These are phyloP conservation scores for Tragelaphus imberbis DNA, from an alignment of 2,113 vertebrate species.

Conservation along the genomic window DNA sequence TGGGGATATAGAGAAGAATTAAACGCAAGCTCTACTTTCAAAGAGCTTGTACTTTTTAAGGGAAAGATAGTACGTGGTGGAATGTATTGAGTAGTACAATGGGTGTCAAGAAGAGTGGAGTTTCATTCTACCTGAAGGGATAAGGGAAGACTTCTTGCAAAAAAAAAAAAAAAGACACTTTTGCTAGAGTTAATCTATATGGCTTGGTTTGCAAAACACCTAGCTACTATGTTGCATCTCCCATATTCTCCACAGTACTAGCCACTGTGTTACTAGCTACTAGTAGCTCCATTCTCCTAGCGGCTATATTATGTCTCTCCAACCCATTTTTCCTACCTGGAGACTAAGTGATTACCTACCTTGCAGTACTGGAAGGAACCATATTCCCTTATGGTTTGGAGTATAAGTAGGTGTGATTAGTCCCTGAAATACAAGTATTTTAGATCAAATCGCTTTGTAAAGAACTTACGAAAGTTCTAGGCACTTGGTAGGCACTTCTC, in stretches of 20 bases:
- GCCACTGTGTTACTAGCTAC: neutral
- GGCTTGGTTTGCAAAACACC: neutral
- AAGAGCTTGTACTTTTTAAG: neutral
- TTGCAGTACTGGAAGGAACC: neutral
- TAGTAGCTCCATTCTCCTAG: neutral
- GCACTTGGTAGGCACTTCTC: neutral
- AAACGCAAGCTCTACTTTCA: neutral
- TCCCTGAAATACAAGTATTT: neutral
- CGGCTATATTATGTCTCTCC: neutral
- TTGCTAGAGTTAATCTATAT: neutral
- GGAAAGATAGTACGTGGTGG: neutral
- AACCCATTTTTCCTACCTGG: neutral
- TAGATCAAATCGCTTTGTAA: neutral
- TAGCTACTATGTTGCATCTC: neutral
- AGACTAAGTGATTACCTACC: neutral
- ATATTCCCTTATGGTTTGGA: neutral
- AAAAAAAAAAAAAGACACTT: neutral
- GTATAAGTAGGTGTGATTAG: neutral
- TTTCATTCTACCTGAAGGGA: neutral
- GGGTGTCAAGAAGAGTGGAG: neutral
- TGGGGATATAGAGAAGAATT: neutral
- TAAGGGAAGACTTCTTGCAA: neutral
- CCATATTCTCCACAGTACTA: neutral
- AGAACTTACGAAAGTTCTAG: neutral
- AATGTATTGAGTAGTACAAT: neutral